phyloP scores from a whole-genome alignment of 2,113 vertebrate genomes.

The Sinocyclocheilus grahami region DNA sequence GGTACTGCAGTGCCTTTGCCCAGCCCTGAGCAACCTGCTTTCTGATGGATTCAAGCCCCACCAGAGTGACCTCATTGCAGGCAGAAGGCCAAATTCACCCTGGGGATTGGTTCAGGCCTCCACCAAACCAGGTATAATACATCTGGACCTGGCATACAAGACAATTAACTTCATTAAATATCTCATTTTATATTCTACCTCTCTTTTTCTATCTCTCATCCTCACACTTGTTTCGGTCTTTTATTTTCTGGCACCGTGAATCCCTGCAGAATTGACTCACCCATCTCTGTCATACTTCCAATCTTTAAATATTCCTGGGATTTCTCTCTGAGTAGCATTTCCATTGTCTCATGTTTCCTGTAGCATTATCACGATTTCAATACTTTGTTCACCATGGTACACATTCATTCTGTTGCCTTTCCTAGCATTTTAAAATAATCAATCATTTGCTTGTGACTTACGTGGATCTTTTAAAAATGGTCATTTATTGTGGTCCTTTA shows the following conservation, averaged over 20 bases:
- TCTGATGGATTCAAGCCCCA: conserved; percentile 90
- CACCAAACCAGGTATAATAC: conserved; percentile 79
- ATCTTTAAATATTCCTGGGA: neutral
- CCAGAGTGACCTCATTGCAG: conserved; percentile 93
- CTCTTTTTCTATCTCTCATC: neutral
- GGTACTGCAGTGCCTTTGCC: conserved; percentile 90
- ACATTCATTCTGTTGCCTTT: neutral
- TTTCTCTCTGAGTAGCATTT: neutral
- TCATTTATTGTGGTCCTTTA: conserved; percentile 60
- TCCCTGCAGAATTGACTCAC: conserved; percentile 54
- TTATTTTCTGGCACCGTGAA: conserved; percentile 26
- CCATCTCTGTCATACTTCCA: conserved; percentile 47
- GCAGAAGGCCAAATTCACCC: conserved; percentile 86
- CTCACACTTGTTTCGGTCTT: neutral
- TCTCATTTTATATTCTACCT: too few relatives aligned
- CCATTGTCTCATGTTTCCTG: neutral
- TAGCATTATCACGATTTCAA: neutral
- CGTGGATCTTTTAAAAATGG: neutral
- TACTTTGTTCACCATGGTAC: neutral
- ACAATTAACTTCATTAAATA: neutral
- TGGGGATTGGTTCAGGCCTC: conserved; percentile 93
- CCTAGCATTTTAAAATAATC: neutral
- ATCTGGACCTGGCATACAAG: neutral
- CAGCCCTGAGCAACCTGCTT: conserved; percentile 84
- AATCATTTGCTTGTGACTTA: neutral